Base-by-base conservation (phyloP, 2,888 invertebrate genomes). In the Nipponacmea schrenckii region DNA sequence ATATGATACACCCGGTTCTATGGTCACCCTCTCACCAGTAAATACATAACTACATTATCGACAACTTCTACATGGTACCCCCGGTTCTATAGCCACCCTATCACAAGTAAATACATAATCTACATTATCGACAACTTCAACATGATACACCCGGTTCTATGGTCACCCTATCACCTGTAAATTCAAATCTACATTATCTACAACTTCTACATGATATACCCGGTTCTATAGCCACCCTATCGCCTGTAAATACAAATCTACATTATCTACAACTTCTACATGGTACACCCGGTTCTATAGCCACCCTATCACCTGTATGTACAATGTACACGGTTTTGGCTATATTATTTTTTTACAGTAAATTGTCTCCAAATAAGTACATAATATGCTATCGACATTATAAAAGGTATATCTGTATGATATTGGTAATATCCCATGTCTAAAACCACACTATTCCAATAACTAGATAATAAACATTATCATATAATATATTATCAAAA, bases 1-100 rank as follows among this genome's bases (percentile, higher is more conserved):
- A 69, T 84, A 85, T 0, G 84, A 81, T 1, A 83, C 78, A 1
- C 84, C 85, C 0, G 85, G 85, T 68, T 85, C 85, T 45, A 84
- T 74, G 5, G 84, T 83, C 0, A 84, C 84, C n/a, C 83, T 71
- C 72, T 85, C 85, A 62, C 84, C 85, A 83, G 62, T 14, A 31
- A 31, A 31, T 31, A 31, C 5, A 31, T 31, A 63, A 31, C 27
- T n/a, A 24, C 39, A 44, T 31, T 24, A 31, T 31, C 31, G 2
- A 31, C 8, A 17, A n/a, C 5, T 2, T 26, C 24, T 20, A 68
- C 14, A 68, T 10, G 8, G 27, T 62, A 62, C 12, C 15, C 8
- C n/a, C 7, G 3, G 20, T 27, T 24, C 24, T n/a, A 20, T 46
- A 20, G n/a, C 45, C 24, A 67, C 67, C 2, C 15, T 10, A 14